phyloP scores from a whole-genome alignment of 2,797 vertebrate genomes.

The Meda fulgida region DNA sequence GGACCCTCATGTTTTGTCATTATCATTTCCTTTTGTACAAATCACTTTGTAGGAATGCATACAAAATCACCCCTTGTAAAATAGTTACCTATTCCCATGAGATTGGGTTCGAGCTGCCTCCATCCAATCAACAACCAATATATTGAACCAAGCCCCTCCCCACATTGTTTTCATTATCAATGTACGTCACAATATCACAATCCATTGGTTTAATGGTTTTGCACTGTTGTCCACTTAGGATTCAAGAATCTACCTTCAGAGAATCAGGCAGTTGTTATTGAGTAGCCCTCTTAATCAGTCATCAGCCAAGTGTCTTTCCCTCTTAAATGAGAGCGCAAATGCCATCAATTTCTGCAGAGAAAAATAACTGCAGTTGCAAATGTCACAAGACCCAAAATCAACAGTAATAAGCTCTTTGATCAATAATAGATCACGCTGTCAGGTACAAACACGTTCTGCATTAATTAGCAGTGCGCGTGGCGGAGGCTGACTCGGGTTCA shows the following conservation, averaged over 20 bases:
- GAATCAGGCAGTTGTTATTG: constrained; percentile 32
- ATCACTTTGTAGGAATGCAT: background rate
- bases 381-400: constrained; percentile 67
- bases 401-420: constrained; percentile 67
- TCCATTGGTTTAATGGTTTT: constrained; percentile 22
- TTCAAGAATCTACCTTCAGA: constrained; percentile 18
- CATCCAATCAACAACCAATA: background rate
- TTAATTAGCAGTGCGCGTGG: constrained; percentile 55
- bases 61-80: background rate
- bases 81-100: background rate
- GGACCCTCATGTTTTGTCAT: background rate
- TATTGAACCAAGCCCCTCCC: background rate
- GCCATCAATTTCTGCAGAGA: constrained; percentile 59
- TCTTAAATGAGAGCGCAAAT: constrained; percentile 62
- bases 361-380: constrained; percentile 61
- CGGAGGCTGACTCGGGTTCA: constrained; percentile 17
- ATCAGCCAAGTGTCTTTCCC: constrained; percentile 56
- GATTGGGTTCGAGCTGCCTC: background rate
- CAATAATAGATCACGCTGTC: constrained; percentile 64
- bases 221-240: background rate
- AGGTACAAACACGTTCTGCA: constrained; percentile 56
- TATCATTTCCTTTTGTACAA: too few relatives aligned
- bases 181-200: background rate
- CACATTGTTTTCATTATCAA: background rate
- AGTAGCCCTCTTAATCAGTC: constrained; percentile 55